A percentile compares a stretch with the other conserved stretches of the same genome.
These are phyloP conservation scores for Eupithecia centaureata DNA, from an alignment of 2,888 invertebrate species.

Conservation along the genomic window DNA sequence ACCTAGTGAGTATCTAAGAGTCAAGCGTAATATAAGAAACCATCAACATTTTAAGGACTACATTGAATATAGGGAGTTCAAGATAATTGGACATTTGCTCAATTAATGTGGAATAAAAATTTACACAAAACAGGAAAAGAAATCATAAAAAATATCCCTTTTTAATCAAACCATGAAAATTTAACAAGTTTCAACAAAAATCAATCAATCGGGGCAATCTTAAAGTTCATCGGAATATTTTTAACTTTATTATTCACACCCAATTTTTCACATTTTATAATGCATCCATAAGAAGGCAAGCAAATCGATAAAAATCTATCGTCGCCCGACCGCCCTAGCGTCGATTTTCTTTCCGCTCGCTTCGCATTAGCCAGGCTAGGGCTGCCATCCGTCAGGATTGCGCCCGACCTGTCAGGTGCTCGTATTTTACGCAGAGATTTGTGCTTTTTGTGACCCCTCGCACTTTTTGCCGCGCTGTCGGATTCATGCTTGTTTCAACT, in stretches of 20 bases:
- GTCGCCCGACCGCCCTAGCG: conserved; percentile 25
- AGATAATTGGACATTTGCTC: too few relatives aligned
- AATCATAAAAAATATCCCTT: too few relatives aligned
- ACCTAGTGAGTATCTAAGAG: too few relatives aligned
- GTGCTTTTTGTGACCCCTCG: conserved; percentile 25
- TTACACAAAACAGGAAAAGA: too few relatives aligned
- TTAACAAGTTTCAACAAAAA: too few relatives aligned
- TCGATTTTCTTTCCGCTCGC: conserved; percentile 37
- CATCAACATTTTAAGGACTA: too few relatives aligned
- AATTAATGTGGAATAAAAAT: too few relatives aligned
- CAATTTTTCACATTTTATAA: conserved; percentile 21
- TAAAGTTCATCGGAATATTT: not conserved
- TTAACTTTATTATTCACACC: not conserved
- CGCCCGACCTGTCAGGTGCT: conserved; percentile 35
- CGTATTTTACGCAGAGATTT: conserved; percentile 35
- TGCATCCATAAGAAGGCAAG: conserved; percentile 27
- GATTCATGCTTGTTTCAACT: conserved; percentile 25
- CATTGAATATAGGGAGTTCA: too few relatives aligned
- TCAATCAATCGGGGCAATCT: not conserved
- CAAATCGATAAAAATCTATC: conserved; percentile 43
- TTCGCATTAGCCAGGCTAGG: conserved; percentile 38
- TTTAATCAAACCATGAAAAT: too few relatives aligned
- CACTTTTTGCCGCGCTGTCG: conserved; percentile 29
- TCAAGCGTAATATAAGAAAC: too few relatives aligned
- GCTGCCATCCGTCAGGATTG: conserved; percentile 43